Evolutionary conservation across 2,888 invertebrate genomes (phyloP).

Genomic region (Merodon equestris): DNA sequence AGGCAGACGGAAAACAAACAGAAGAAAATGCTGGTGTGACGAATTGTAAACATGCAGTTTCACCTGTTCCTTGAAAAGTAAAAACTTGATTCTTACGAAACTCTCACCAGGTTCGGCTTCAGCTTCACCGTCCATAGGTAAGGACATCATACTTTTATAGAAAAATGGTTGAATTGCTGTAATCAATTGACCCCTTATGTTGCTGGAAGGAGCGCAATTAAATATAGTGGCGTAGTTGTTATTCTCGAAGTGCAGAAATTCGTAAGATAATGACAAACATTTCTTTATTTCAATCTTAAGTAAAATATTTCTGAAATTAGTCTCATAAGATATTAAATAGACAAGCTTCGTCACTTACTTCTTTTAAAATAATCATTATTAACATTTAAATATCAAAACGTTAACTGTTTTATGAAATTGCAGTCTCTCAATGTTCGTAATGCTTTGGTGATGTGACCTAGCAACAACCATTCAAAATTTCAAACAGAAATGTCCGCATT

Average conservation of each 20-base stretch:
- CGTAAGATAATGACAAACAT: conserved; percentile 15
- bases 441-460: too few species aligned
- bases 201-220: neutral
- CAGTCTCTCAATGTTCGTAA: too few species aligned
- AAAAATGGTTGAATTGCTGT: conserved; percentile 33
- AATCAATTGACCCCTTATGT: conserved; percentile 17
- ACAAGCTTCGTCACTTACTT: conserved; percentile 18
- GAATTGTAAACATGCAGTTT: too few species aligned
- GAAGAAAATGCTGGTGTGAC: neutral
- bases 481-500: too few species aligned
- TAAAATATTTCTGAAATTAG: neutral
- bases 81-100: conserved; percentile 40
- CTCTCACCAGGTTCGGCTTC: neutral
- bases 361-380: conserved; percentile 34
- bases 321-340: too few species aligned
- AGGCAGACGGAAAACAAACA: neutral
- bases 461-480: too few species aligned
- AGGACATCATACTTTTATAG: neutral
- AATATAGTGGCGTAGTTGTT: conserved; percentile 41
- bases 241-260: conserved; percentile 16
- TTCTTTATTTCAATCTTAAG: conserved; percentile 44
- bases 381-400: too few species aligned
- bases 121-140: neutral
- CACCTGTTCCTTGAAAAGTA: conserved; percentile 18
- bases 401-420: too few species aligned